Evolutionary conservation across 2,797 vertebrate genomes (phyloP).

Genomic region (Scarus forsteni): DNA sequence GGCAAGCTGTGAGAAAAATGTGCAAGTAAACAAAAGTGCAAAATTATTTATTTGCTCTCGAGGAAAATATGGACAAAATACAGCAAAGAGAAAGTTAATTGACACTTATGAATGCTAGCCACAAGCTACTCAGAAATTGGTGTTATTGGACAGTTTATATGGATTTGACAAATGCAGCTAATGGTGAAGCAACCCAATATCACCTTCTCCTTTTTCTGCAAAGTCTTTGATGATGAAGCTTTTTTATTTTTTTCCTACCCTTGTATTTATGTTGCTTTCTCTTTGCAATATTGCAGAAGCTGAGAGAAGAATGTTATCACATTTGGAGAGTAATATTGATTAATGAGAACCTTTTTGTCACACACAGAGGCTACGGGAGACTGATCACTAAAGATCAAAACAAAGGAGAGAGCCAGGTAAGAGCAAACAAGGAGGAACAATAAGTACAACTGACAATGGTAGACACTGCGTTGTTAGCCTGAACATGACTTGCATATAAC

Average conservation of each 20-base stretch:
- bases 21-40: conserved; percentile 24
- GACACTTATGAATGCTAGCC: not conserved
- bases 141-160: not conserved
- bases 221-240: conserved; percentile 34
- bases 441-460: conserved; percentile 74
- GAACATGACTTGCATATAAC: conserved; percentile 63
- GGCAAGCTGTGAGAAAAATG: conserved; percentile 10
- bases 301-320: conserved; percentile 73
- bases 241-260: conserved; percentile 27
- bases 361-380: conserved; percentile 61
- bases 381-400: conserved; percentile 76
- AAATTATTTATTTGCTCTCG: not conserved
- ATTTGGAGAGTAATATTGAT: conserved; percentile 78
- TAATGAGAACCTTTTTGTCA: conserved; percentile 78
- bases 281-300: conserved; percentile 61
- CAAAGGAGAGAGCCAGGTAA: conserved; percentile 70
- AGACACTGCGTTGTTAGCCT: conserved; percentile 60
- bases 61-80: conserved; percentile 11
- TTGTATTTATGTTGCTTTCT: conserved; percentile 45
- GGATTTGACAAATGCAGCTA: conserved; percentile 11
- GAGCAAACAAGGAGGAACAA: conserved; percentile 71
- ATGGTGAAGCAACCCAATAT: not conserved
- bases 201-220: conserved; percentile 5
- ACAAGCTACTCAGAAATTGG: not conserved
- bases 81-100: not conserved